Base-by-base conservation (phyloP, 2,797 vertebrate species). In the Pangasius mekongensis region DNA sequence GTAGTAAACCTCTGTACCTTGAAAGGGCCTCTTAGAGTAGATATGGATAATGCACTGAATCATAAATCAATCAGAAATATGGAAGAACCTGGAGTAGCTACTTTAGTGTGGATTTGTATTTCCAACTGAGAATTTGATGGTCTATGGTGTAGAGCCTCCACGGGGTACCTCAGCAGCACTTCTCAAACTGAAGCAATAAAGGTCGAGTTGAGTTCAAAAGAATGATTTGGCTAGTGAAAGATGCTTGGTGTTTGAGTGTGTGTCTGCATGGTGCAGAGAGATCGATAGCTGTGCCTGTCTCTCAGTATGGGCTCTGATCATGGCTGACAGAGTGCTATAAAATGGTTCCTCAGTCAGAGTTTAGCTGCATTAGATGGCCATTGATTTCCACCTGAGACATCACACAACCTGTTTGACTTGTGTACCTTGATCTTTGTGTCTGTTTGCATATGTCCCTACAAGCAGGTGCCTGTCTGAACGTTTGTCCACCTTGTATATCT, bases 381-480 rank as follows among this genome's bases (percentile, higher is more conserved):
- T 92, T 81, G 90, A 91, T 92, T 90, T 86, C 83, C 93, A 94
- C 94, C 94, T 93, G 91, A 94, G 94, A 94, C 91, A 94, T 94
- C 92, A 58, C 52, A 49, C n/a, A 86, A 56, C 64, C 52, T 82
- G 83, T n/a, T 67, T 74, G 22, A 33, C 60, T n/a, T 30, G 20
- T 66, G 5, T 80, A 10, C 56, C 58, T 66, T 66, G 81, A 36
- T 69, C 30, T 39, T 66, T 49, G 78, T 60, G 66, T 73, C 39
- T 83, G 27, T 71, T 49, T 85, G 67, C 36, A 58, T 56, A 18
- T 27, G 54, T 60, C 33, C 52, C 9, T 36, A 33, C 13, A 27
- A 43, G n/a, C 47, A 33, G 33, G 83, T 7, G 2, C 9, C n/a
- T 8, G 62, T 66, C 62, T 24, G n/a, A 52, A 84, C 9, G 13